Evolutionary conservation across 1,140 invertebrate genomes (phyloP).

Genomic region (Eurosta solidaginis): DNA sequence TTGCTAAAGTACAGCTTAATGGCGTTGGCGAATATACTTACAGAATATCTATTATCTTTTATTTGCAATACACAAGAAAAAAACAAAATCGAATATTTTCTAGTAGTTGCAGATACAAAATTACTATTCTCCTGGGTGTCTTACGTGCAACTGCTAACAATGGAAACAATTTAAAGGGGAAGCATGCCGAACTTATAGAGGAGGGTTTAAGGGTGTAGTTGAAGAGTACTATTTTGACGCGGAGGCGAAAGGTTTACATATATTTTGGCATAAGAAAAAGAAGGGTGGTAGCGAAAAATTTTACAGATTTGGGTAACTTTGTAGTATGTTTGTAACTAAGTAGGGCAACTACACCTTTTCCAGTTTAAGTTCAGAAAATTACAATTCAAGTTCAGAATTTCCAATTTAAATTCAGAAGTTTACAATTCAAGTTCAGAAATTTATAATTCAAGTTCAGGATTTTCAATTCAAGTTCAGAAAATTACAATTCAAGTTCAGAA

Average conservation of each 20-base stretch:
- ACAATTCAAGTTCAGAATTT: too few relatives aligned
- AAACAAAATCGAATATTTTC: neutral
- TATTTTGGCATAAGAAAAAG: neutral
- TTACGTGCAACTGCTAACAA: conserved; percentile 2
- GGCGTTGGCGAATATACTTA: conserved; percentile 1
- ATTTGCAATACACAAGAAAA: neutral
- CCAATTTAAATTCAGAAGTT: too few relatives aligned
- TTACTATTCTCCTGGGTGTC: conserved; percentile 19
- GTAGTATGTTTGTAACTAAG: too few relatives aligned
- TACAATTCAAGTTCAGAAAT: too few relatives aligned
- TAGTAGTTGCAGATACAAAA: neutral
- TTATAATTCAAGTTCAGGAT: too few relatives aligned
- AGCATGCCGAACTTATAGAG: neutral
- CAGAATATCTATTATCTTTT: neutral
- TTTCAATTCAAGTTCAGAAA: too few relatives aligned
- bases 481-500: too few relatives aligned
- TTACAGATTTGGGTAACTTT: too few relatives aligned
- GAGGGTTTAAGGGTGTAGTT: neutral
- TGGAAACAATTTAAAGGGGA: neutral
- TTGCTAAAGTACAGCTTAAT: neutral
- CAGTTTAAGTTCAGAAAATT: too few relatives aligned
- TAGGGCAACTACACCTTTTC: too few relatives aligned
- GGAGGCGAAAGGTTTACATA: neutral
- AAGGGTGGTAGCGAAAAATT: neutral
- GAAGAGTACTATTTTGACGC: neutral